phyloP scores from a whole-genome alignment of 1,140 invertebrate species.

The Proctacanthus coquilletti region DNA sequence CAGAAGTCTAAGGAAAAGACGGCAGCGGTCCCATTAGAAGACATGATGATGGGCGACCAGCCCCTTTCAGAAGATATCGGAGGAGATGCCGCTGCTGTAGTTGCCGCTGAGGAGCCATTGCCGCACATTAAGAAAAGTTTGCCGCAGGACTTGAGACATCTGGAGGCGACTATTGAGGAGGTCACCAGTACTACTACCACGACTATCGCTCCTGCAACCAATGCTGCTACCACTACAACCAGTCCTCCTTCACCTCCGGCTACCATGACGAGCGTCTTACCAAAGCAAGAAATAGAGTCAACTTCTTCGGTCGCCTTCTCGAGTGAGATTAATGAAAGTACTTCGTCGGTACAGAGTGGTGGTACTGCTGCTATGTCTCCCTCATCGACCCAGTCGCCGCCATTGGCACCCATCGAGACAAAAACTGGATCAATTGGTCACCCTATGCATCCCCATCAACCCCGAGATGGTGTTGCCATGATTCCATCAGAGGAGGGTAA shows the following conservation, averaged over 20 bases:
- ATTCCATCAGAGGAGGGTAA: constrained; percentile 5
- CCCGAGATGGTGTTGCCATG: constrained; percentile 3
- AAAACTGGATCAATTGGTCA: too few relatives aligned
- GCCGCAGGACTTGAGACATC: constrained; percentile 14
- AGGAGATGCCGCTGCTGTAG: constrained; percentile 16
- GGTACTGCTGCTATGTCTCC: too few relatives aligned
- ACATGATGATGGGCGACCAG: constrained; percentile 29
- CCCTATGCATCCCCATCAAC: constrained; percentile 15
- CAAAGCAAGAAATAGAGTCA: too few relatives aligned
- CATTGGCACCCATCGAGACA: background rate
- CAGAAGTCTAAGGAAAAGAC: background rate
- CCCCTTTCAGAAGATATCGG: constrained; percentile 16
- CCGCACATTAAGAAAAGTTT: constrained; percentile 23
- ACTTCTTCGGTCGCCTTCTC: too few relatives aligned
- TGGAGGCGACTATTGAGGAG: constrained; percentile 1
- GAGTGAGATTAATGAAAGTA: too few relatives aligned
- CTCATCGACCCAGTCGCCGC: too few relatives aligned
- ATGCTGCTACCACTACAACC: constrained; percentile 4
- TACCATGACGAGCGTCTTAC: too few relatives aligned
- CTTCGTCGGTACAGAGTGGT: too few relatives aligned
- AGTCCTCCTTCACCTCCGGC: background rate
- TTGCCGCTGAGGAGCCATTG: constrained; percentile 22
- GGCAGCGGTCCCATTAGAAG: constrained; percentile 8
- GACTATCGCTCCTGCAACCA: constrained; percentile 1
- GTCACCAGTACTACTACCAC: background rate